Percentiles rank a stretch among this genome's conserved stretches.
Evolutionary conservation across 2,888 invertebrate species (phyloP).

Genomic region (Diarsia dahlii): DNA sequence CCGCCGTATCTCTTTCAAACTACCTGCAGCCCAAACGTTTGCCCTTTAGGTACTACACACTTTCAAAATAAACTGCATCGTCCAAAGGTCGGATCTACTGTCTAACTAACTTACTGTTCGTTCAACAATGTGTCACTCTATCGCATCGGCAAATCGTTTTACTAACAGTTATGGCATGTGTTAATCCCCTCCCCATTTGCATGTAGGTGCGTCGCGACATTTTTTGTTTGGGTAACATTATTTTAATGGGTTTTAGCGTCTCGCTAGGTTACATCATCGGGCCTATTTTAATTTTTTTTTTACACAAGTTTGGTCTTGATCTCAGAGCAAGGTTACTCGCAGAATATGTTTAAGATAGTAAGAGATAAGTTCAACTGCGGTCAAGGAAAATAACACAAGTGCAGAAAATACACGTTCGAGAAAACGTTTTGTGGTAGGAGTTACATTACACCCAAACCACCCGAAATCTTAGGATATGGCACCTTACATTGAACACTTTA

Average conservation of each 20-base stretch:
- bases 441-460: too few species aligned
- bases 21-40: too few species aligned
- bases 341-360: not conserved
- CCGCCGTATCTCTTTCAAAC: too few species aligned
- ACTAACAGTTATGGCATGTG: conserved; percentile 30
- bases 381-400: not conserved
- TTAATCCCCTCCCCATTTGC: conserved; percentile 22
- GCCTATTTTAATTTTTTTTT: not conserved
- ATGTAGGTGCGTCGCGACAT: conserved; percentile 36
- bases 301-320: not conserved
- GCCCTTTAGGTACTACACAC: not conserved
- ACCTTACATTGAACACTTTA: not conserved
- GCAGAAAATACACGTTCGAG: not conserved
- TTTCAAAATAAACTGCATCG: not conserved
- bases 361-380: not conserved
- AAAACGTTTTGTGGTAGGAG: not conserved
- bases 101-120: conserved; percentile 9
- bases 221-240: conserved; percentile 26
- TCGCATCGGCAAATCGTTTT: conserved; percentile 21
- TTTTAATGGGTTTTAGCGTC: conserved; percentile 9
- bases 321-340: not conserved
- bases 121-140: conserved; percentile 30
- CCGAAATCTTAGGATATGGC: not conserved
- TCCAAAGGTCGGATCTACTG: conserved; percentile 4
- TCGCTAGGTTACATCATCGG: conserved; percentile 13